Conservation (phyloP, 2,888 invertebrate species). For the Eupeodes latifasciatus region DNA sequence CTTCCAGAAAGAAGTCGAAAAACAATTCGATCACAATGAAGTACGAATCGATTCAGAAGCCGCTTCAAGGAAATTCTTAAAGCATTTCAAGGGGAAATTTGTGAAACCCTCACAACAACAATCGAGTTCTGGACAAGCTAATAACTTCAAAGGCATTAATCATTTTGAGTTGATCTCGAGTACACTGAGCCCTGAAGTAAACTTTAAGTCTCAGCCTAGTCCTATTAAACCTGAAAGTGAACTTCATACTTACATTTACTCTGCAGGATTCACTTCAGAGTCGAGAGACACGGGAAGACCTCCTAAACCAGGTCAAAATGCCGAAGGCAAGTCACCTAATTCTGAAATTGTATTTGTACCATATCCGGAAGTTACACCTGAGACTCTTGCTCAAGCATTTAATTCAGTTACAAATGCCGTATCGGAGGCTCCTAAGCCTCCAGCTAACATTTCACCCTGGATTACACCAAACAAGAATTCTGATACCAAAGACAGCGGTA, state of each 20-base stretch:
- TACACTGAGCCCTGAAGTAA: conserved; percentile 1
- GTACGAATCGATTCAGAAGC: conserved; percentile 78
- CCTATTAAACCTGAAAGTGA: conserved; percentile 64
- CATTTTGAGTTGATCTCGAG: conserved; percentile 1
- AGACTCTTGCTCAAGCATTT: not conserved
- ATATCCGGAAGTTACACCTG: not conserved
- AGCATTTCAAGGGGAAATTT: conserved; percentile 80
- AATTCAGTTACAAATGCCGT: not conserved
- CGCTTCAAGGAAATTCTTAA: conserved; percentile 82
- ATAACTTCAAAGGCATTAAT: not conserved
- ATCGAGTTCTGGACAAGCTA: not conserved
- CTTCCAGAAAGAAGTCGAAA: conserved; percentile 79
- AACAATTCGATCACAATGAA: conserved; percentile 75
- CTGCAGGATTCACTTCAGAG: not conserved
- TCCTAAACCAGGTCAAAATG: not conserved
- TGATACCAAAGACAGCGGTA: conserved; percentile 2
- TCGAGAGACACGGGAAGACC: too few species aligned
- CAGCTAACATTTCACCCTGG: not conserved
- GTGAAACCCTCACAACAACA: not conserved
- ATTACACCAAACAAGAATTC: not conserved
- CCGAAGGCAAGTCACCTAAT: not conserved
- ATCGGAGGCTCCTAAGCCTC: not conserved
- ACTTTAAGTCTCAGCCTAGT: conserved; percentile 21
- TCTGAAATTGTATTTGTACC: not conserved
- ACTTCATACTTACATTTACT: conserved; percentile 50